Evolutionary conservation across 2,113 vertebrate species (phyloP).

Genomic region (Leptobrachium ailaonicum): DNA sequence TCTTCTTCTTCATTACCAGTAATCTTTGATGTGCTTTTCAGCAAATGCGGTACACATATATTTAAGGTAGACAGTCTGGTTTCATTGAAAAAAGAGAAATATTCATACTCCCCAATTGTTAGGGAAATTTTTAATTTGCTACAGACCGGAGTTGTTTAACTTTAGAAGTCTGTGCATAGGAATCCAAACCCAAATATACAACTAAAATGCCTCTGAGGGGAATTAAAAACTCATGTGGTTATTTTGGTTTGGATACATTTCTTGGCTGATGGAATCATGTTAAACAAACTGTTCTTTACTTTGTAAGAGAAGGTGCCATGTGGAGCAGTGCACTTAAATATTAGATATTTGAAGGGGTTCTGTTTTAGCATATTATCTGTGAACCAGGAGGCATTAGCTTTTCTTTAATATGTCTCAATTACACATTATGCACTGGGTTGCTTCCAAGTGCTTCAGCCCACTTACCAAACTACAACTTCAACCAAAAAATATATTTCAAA

Average conservation of each 20-base stretch:
- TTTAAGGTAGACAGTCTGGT: conserved; percentile 50
- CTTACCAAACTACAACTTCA: conserved; percentile 18
- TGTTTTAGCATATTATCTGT: conserved; percentile 38
- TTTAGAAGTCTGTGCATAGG: conserved; percentile 49
- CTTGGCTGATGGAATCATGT: conserved; percentile 42
- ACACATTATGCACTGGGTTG: conserved; percentile 33
- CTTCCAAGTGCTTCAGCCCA: conserved; percentile 19
- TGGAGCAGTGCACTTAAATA: conserved; percentile 32
- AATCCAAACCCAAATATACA: conserved; percentile 50
- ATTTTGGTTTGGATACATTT: conserved; percentile 47
- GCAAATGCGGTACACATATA: conserved; percentile 27
- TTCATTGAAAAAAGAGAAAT: conserved; percentile 53
- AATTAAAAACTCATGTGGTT: conserved; percentile 54
- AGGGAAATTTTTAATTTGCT: conserved; percentile 57
- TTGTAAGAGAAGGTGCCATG: conserved; percentile 17
- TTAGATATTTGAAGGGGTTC: conserved; percentile 38
- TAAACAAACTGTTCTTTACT: conserved; percentile 25
- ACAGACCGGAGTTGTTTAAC: conserved; percentile 54
- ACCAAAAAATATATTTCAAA: conserved; percentile 9
- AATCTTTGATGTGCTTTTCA: conserved; percentile 50
- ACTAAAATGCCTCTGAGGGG: conserved; percentile 48
- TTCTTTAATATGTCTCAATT: conserved; percentile 31
- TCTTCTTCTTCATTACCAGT: conserved; percentile 28
- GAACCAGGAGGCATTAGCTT: conserved; percentile 33
- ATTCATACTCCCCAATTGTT: conserved; percentile 51